Percentiles rank a stretch among this genome's conserved stretches.
Conservation (phyloP, 2,797 vertebrate species). For the Sebastes umbrosus region DNA sequence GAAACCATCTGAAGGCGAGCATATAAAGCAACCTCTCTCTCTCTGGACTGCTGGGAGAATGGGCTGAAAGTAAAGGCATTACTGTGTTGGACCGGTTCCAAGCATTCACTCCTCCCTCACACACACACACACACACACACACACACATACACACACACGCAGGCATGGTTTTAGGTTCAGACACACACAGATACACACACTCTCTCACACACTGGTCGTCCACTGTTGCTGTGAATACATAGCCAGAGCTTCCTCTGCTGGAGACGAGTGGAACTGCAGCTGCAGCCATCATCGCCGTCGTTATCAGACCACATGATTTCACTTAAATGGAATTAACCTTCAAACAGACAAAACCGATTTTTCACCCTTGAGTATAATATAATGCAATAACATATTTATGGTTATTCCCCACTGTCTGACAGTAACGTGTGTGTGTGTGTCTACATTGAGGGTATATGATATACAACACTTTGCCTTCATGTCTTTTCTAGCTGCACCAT, state of each 20-base stretch:
- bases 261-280: conserved; percentile 11
- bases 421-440: background rate
- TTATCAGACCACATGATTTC: background rate
- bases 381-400: background rate
- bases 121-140: conserved; percentile 7
- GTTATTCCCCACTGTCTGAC: background rate
- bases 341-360: background rate
- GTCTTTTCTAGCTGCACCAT: background rate
- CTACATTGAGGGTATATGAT: background rate
- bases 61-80: conserved; percentile 70
- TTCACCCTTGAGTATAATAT: background rate
- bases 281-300: background rate
- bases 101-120: conserved; percentile 32
- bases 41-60: conserved; percentile 57
- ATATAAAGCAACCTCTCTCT: conserved; percentile 51
- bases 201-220: background rate
- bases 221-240: conserved; percentile 13
- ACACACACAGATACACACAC: conserved; percentile 10
- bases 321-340: background rate
- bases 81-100: conserved; percentile 71
- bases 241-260: conserved; percentile 78
- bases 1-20: conserved; percentile 75
- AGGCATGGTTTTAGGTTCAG: conserved; percentile 20
- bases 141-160: conserved; percentile 6
- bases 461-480: background rate